Conservation (phyloP, 2,113 vertebrate species). For the Greenwoodochromis staneri region DNA sequence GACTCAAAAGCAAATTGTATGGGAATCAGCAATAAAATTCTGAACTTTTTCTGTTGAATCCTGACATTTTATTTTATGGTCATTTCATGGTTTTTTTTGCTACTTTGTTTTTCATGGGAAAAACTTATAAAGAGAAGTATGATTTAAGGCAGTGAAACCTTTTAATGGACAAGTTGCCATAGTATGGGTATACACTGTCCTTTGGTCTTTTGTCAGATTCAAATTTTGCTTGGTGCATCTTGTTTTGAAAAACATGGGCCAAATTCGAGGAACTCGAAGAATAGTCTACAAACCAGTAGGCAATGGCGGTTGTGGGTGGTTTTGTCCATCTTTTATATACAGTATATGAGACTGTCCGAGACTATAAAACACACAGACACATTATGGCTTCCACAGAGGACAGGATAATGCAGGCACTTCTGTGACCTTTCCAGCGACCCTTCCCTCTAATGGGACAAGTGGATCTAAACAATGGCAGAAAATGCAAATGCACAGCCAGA, state of each 20-base stretch:
- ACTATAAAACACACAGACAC: neutral
- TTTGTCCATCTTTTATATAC: neutral
- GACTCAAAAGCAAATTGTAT: neutral
- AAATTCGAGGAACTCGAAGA: neutral
- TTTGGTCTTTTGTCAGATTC: neutral
- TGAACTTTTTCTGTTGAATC: neutral
- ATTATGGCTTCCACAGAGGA: neutral
- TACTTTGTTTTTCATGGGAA: neutral
- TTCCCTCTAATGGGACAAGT: neutral
- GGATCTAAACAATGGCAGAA: neutral
- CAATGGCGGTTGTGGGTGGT: neutral
- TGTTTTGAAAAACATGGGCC: neutral
- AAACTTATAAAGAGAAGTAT: neutral
- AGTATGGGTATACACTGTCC: neutral
- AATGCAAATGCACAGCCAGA: neutral
- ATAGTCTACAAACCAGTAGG: neutral
- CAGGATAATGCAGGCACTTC: neutral
- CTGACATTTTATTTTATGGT: neutral
- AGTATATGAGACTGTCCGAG: neutral
- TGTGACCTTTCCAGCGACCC: neutral
- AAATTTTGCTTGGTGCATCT: neutral
- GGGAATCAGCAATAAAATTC: neutral
- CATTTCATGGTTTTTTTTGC: accelerated
- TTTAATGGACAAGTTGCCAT: neutral
- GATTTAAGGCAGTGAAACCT: neutral